phyloP scores from a whole-genome alignment of 2,113 vertebrate species.

The Burhinus oedicnemus region DNA sequence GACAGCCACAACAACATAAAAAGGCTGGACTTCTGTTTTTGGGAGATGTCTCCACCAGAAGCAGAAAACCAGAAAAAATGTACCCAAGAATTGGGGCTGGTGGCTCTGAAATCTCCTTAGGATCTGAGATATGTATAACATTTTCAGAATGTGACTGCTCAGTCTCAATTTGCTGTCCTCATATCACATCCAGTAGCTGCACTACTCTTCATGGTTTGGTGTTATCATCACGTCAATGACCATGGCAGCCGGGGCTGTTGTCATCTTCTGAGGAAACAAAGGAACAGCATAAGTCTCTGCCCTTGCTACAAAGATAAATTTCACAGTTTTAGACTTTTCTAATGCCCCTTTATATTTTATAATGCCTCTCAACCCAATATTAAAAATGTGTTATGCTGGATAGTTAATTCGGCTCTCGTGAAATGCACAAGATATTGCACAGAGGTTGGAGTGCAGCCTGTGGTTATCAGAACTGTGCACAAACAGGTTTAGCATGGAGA shows the following conservation, averaged over 20 bases:
- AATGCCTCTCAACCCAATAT: neutral
- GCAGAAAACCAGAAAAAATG: neutral
- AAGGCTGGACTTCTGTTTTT: neutral
- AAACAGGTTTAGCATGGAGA: neutral
- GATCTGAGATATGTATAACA: neutral
- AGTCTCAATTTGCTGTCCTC: neutral
- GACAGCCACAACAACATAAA: neutral
- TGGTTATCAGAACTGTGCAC: neutral
- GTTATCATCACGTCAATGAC: neutral
- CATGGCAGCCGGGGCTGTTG: fast-evolving
- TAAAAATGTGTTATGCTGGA: neutral
- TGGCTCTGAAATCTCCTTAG: neutral
- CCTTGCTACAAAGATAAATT: neutral
- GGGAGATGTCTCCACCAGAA: neutral
- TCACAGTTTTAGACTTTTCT: neutral
- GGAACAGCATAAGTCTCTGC: neutral
- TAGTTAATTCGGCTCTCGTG: neutral
- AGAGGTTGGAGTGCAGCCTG: fast-evolving
- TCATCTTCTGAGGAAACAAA: neutral
- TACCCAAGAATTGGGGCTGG: neutral
- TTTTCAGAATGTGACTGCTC: neutral
- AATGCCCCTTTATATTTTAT: neutral
- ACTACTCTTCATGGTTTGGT: neutral
- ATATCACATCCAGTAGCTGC: neutral
- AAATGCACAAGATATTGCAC: neutral